Base-by-base conservation (phyloP, 2,888 invertebrate genomes). In the Morpho deidamia region DNA sequence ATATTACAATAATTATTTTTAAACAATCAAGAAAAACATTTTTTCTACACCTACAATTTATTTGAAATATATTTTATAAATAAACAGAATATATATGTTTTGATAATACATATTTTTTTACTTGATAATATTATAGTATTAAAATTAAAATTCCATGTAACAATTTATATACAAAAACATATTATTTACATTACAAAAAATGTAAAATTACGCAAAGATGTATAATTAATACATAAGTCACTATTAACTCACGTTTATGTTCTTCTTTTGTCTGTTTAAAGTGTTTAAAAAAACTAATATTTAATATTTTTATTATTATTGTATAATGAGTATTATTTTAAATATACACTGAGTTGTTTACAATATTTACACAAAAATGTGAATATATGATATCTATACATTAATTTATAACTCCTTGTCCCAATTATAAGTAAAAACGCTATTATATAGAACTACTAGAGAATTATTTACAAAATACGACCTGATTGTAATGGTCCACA, bases 401-500 rank as follows among this genome's bases (percentile, higher is more conserved):
- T 12, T 11, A 32, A 38, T 37, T 37, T 14, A 38, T 45, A 12
- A 12, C 37, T 45, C 34, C 11, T 12, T n/a, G 8, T 45, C 12
- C 32, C 11, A 12, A 14, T 4, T 11, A 23, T 35, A 35, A 35
- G 8, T 44, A n/a, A 44, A 12, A 11, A 44, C 34, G 34, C 11
- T 44, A 35, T 35, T 35, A 11, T 34, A 5, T 23, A 23, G 23
- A 44, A 11, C 11, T 44, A 11, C 10, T 35, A 9, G 35, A 44
- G 35, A 34, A 35, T 34, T 10, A 38, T 37, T 56, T 53, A 53
- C 46, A 54, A 63, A 62, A 61, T 42, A 56, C 55, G 69, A 70
- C 69, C 69, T 52, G 56, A 57, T 59, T 56, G 63, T 66, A 66
- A 61, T 69, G 68, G 70, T 70, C 69, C 70, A 65, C 68, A 59